A percentile compares a stretch with the other conserved stretches of the same genome.
Conservation (phyloP, 2,113 vertebrate genomes). For the Tor tambroides region DNA sequence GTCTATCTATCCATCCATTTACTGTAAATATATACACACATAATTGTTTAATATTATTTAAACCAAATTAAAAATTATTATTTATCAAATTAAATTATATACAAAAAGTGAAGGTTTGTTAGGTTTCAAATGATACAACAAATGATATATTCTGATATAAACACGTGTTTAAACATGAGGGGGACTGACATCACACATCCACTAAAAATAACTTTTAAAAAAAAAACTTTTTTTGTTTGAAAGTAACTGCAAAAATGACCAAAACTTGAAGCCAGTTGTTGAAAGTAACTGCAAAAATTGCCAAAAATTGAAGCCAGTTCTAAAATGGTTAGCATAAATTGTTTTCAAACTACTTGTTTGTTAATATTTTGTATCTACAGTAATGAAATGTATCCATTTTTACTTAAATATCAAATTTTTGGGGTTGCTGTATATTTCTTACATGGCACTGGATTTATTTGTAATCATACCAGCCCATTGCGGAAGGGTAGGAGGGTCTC, state of each 20-base stretch:
- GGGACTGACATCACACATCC: not conserved
- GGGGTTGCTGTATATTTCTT: not conserved
- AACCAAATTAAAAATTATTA: too few species aligned
- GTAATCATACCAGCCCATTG: slow-evolving; percentile 29
- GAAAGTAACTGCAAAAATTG: not conserved
- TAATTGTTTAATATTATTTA: too few species aligned
- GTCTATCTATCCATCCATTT: too few species aligned
- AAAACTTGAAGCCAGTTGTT: not conserved
- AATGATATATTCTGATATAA: too few species aligned
- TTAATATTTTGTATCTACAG: not conserved
- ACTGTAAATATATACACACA: too few species aligned
- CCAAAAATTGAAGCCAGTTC: not conserved
- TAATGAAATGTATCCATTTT: not conserved
- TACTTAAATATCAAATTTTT: not conserved
- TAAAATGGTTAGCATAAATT: not conserved
- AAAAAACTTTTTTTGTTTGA: too few species aligned
- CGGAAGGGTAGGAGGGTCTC: slow-evolving; percentile 80
- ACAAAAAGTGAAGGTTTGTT: too few species aligned
- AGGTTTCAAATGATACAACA: not conserved
- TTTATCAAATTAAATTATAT: too few species aligned
- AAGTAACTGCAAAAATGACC: not conserved
- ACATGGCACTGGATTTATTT: not conserved
- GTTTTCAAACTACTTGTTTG: not conserved
- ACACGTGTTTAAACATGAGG: not conserved
- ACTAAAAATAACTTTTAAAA: not conserved